Conservation (phyloP, 2,113 vertebrate genomes). For the Mesembrinibis cayennensis region DNA sequence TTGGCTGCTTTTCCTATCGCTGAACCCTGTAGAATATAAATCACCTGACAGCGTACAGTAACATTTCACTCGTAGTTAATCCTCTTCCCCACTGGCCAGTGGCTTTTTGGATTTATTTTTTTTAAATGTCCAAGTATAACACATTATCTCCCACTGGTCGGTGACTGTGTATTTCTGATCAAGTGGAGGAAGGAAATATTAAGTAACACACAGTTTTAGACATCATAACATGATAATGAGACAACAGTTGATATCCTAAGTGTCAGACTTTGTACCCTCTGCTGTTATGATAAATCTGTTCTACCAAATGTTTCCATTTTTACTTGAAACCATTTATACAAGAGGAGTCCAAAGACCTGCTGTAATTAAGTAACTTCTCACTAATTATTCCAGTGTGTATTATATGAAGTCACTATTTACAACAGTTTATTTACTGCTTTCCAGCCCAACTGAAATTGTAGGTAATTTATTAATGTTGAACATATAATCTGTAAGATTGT, state of each 20-base stretch:
- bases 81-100: background rate
- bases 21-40: background rate
- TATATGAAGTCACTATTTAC: background rate
- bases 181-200: background rate
- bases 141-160: background rate
- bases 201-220: background rate
- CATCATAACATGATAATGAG: background rate
- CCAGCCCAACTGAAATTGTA: conserved; percentile 27
- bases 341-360: conserved; percentile 69
- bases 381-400: background rate
- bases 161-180: background rate
- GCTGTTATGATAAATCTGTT: background rate
- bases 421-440: conserved; percentile 34
- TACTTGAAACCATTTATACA: conserved; percentile 46
- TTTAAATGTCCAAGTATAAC: background rate
- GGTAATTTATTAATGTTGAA: conserved; percentile 51
- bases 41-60: background rate
- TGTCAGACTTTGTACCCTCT: background rate
- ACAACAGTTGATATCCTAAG: background rate
- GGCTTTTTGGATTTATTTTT: background rate
- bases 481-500: conserved; percentile 13
- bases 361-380: conserved; percentile 18
- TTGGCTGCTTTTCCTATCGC: background rate
- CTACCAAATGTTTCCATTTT: conserved; percentile 33
- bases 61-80: background rate